phyloP scores from a whole-genome alignment of 2,797 vertebrate species.

The Lateolabrax maculatus region DNA sequence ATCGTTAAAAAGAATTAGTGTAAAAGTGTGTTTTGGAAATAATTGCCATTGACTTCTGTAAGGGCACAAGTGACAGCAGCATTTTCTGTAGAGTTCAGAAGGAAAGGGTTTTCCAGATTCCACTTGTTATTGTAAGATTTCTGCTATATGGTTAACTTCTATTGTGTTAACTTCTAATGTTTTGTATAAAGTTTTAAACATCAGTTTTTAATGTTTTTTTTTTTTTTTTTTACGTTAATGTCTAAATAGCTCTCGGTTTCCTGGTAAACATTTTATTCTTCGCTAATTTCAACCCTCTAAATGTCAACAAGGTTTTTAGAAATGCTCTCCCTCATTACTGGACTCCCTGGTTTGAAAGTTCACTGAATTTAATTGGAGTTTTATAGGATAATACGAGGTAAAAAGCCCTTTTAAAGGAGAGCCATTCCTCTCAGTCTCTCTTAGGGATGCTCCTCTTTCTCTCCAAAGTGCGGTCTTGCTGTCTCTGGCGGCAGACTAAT shows the following conservation, averaged over 20 bases:
- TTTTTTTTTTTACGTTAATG: not conserved
- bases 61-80: slow-evolving; percentile 13
- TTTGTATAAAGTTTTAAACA: not conserved
- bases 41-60: slow-evolving; percentile 64
- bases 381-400: slow-evolving; percentile 86
- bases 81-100: slow-evolving; percentile 37
- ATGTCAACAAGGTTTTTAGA: slow-evolving; percentile 72
- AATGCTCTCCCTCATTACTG: slow-evolving; percentile 76
- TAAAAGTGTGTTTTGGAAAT: slow-evolving; percentile 57
- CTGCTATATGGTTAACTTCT: not conserved
- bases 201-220: slow-evolving; percentile 5
- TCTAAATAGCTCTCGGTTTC: slow-evolving; percentile 41
- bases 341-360: slow-evolving; percentile 84
- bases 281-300: slow-evolving; percentile 59
- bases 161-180: slow-evolving; percentile 4
- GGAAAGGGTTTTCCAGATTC: slow-evolving; percentile 5
- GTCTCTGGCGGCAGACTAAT: slow-evolving; percentile 83
- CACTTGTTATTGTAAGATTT: not conserved
- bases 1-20: slow-evolving; percentile 63
- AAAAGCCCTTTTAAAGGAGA: slow-evolving; percentile 82
- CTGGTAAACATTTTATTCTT: slow-evolving; percentile 59
- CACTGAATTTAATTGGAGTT: slow-evolving; percentile 86
- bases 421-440: slow-evolving; percentile 80
- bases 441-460: slow-evolving; percentile 71
- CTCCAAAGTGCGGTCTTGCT: slow-evolving; percentile 79